phyloP scores from a whole-genome alignment of 2,888 invertebrate genomes.

The Tuta absoluta region DNA sequence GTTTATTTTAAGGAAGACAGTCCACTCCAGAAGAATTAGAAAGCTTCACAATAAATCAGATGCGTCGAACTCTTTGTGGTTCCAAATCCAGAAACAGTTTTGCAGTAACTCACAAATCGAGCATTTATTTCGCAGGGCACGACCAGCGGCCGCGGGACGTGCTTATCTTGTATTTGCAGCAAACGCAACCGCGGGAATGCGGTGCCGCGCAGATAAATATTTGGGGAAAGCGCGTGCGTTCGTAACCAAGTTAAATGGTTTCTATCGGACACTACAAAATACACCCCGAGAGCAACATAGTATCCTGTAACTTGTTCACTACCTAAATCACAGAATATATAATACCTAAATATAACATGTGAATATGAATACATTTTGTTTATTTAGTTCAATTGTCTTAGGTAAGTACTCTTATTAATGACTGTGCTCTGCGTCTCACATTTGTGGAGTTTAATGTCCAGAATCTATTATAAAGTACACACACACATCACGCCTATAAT shows the following conservation, averaged over 20 bases:
- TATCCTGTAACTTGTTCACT: no score
- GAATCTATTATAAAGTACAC: no score
- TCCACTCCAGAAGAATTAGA: neutral
- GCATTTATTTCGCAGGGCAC: conserved; percentile 73
- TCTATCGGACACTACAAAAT: neutral
- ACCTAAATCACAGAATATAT: no score
- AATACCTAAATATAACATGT: no score
- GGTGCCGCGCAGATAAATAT: conserved; percentile 72
- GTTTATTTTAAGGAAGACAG: no score
- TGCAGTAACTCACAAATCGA: conserved; percentile 74
- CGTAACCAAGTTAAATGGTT: neutral
- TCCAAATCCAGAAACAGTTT: conserved; percentile 28
- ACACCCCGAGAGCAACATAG: no score
- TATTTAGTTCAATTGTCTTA: no score
- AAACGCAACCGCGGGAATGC: conserved; percentile 60
- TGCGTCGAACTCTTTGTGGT: neutral
- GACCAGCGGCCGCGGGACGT: conserved; percentile 66
- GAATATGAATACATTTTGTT: no score
- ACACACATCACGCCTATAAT: no score
- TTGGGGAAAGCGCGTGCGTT: conserved; percentile 44
- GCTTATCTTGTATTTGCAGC: conserved; percentile 78
- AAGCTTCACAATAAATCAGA: neutral
- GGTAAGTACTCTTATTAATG: no score
- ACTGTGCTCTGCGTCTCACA: no score
- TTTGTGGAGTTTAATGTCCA: no score